A percentile compares a stretch with the other conserved stretches of the same genome.
Conservation (phyloP, 92 coral and sea anemone species). For the Parazoanthus atlanticus region DNA sequence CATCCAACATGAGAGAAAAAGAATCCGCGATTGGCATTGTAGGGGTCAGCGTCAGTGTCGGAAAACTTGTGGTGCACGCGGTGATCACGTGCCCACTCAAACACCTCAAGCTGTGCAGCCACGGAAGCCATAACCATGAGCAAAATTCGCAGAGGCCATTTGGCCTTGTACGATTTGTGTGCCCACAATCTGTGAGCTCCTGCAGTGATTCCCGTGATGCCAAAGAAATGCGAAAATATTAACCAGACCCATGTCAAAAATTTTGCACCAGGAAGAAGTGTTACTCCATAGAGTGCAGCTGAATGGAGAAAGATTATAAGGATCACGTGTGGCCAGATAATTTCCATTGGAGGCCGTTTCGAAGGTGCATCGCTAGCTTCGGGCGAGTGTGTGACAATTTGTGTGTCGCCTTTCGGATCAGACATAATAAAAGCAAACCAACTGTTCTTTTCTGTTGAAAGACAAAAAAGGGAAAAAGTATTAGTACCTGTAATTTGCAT, state of each 20-base stretch:
- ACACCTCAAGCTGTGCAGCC: constrained; percentile 66
- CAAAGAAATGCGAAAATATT: constrained; percentile 42
- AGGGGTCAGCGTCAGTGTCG: constrained; percentile 76
- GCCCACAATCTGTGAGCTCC: constrained; percentile 82
- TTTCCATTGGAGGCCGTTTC: constrained; percentile 33
- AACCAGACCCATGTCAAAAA: constrained; percentile 64
- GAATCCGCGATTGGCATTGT: constrained; percentile 74
- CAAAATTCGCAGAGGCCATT: constrained; percentile 59
- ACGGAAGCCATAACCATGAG: constrained; percentile 47
- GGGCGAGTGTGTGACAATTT: background rate
- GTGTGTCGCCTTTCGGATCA: background rate
- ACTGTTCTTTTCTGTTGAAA: background rate
- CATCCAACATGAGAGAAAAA: constrained; percentile 72
- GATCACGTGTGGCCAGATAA: constrained; percentile 64
- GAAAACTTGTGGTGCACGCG: constrained; percentile 79
- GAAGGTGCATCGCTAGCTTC: background rate
- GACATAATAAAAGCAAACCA: background rate
- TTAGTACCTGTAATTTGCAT: no score
- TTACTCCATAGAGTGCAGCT: constrained; percentile 60
- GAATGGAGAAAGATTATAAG: constrained; percentile 59
- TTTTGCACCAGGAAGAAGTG: constrained; percentile 61
- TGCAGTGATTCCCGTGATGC: constrained; percentile 61
- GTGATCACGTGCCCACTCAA: constrained; percentile 76
- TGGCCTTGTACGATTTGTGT: constrained; percentile 69
- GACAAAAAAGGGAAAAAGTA: no score